A percentile compares a stretch with the other conserved stretches of the same genome.
phyloP scores from a whole-genome alignment of 2,888 invertebrate genomes.

The Andrena praecox region DNA sequence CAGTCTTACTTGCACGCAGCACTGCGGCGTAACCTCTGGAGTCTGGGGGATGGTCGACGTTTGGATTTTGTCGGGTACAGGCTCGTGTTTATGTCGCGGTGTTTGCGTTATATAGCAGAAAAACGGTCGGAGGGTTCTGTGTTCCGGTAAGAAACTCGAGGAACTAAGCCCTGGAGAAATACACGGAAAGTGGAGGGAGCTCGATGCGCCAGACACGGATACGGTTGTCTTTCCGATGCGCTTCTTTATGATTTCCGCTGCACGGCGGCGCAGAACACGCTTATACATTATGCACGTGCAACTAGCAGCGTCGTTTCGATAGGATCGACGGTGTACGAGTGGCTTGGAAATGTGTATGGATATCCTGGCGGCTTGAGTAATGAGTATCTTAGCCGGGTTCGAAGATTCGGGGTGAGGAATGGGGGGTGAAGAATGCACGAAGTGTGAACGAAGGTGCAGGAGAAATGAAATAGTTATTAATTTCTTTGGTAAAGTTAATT shows the following conservation, averaged over 20 bases:
- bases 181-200: slow-evolving; percentile 43
- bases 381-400: not conserved
- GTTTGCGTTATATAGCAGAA: slow-evolving; percentile 33
- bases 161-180: slow-evolving; percentile 60
- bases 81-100: slow-evolving; percentile 32
- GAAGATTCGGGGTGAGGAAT: not conserved
- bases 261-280: not conserved
- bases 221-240: slow-evolving; percentile 48
- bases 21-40: not conserved
- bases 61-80: slow-evolving; percentile 6
- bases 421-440: not conserved
- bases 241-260: slow-evolving; percentile 39
- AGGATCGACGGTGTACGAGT: not conserved
- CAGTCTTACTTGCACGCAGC: not conserved
- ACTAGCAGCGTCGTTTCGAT: not conserved
- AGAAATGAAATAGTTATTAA: too few relatives aligned
- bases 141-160: slow-evolving; percentile 24
- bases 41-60: slow-evolving; percentile 17
- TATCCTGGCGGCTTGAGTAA: not conserved
- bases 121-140: slow-evolving; percentile 20
- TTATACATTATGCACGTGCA: slow-evolving; percentile 5
- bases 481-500: too few relatives aligned
- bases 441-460: too few relatives aligned
- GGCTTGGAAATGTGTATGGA: not conserved
- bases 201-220: slow-evolving; percentile 45